Conservation (phyloP, 2,888 invertebrate species). For the Abrostola tripartita region DNA sequence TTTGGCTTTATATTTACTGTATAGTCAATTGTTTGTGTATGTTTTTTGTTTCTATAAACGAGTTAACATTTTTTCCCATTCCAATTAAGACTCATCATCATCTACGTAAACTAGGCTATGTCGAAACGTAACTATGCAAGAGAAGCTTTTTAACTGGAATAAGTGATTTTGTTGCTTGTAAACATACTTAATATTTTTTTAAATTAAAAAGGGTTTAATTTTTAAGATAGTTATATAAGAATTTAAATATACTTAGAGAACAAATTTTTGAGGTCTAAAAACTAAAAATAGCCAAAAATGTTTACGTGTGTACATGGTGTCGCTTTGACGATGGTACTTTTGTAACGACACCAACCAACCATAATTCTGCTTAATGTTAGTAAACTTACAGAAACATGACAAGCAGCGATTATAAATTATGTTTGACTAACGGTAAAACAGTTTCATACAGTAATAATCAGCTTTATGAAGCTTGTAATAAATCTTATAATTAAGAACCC, state of each 20-base stretch:
- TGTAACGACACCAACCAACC: neutral
- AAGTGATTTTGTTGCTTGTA: no score
- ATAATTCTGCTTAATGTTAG: neutral
- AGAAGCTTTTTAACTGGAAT: no score
- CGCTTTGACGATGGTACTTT: no score
- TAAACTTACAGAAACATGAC: conserved; percentile 21
- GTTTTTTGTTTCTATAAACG: neutral
- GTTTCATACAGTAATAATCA: conserved; percentile 19
- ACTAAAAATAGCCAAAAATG: no score
- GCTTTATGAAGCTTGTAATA: conserved; percentile 14
- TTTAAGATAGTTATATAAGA: no score
- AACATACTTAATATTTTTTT: no score
- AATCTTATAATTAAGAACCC: conserved; percentile 15
- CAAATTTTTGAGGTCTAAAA: no score
- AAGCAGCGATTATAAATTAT: conserved; percentile 13
- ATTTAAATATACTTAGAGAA: no score
- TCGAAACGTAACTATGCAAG: no score
- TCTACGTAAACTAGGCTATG: no score
- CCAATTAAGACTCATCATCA: neutral
- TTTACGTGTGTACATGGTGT: no score
- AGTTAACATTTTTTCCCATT: neutral
- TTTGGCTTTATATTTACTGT: conserved; percentile 14
- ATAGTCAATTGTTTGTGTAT: conserved; percentile 22
- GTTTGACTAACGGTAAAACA: conserved; percentile 24
- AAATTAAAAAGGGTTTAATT: no score